phyloP scores from a whole-genome alignment of 2,888 invertebrate genomes.

The Erynnis tages region DNA sequence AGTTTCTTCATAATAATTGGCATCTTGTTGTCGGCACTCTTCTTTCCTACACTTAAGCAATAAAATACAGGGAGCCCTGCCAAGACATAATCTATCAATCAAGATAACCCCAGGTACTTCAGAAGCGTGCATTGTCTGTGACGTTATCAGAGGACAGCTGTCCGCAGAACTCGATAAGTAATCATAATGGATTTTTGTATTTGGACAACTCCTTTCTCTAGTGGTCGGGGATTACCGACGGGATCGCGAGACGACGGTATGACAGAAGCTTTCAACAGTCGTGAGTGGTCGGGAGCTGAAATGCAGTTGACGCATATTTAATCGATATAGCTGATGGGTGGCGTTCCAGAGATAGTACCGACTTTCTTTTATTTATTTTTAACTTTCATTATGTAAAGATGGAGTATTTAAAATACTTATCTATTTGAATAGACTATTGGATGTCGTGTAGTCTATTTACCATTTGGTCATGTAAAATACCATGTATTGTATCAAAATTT shows the following conservation, averaged over 20 bases:
- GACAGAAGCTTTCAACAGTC: conserved; percentile 7
- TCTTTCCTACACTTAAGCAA: no score
- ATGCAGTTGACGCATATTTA: background rate
- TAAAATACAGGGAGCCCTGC: no score
- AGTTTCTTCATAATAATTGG: no score
- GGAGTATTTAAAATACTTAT: no score
- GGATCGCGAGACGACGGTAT: conserved; percentile 1
- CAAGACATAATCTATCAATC: conserved; percentile 32
- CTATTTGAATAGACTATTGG: no score
- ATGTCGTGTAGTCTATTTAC: no score
- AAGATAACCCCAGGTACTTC: conserved; percentile 37
- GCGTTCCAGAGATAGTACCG: background rate
- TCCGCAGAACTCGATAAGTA: conserved; percentile 46
- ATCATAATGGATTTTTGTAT: conserved; percentile 44
- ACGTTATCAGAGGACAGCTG: conserved; percentile 61
- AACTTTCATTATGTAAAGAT: no score
- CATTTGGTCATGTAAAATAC: no score
- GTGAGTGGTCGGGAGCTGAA: background rate
- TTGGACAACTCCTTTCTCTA: conserved; percentile 50
- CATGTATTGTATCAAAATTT: no score
- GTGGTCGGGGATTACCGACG: conserved; percentile 11
- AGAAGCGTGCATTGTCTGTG: conserved; percentile 48
- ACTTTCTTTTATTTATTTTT: no score
- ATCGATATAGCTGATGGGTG: background rate
- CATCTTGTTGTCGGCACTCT: background rate